phyloP scores from a whole-genome alignment of 2,888 invertebrate genomes.

The Sialis lutaria region DNA sequence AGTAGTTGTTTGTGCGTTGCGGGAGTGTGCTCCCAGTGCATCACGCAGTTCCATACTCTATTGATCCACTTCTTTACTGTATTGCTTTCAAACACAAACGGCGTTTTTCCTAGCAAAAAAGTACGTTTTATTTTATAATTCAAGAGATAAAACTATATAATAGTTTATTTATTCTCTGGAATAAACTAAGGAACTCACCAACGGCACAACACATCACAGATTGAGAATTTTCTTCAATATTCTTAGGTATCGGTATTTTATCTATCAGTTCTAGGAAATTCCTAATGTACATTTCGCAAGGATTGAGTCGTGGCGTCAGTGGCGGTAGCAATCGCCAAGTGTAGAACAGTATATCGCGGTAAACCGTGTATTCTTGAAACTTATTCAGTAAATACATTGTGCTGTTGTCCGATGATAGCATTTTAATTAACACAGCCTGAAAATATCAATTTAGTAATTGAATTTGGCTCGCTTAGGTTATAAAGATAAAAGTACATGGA shows the following conservation, averaged over 20 bases:
- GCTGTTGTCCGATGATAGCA: constrained; percentile 42
- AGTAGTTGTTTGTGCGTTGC: constrained; percentile 61
- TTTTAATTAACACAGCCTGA: constrained; percentile 40
- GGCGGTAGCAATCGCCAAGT: constrained; percentile 43
- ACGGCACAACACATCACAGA: constrained; percentile 24
- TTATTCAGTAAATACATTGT: constrained; percentile 42
- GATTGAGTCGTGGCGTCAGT: constrained; percentile 36
- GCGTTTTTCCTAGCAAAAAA: constrained; percentile 17
- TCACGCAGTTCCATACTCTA: constrained; percentile 59
- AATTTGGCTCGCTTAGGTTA: not conserved
- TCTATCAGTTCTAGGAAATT: constrained; percentile 47
- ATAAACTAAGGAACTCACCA: constrained; percentile 15
- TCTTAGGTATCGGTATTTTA: constrained; percentile 31
- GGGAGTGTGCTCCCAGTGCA: constrained; percentile 52
- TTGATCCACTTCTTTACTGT: constrained; percentile 39
- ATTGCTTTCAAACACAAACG: constrained; percentile 40
- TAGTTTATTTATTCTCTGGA: too few species aligned
- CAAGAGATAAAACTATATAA: constrained; percentile 1
- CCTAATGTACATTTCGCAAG: constrained; percentile 35
- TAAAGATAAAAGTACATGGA: not conserved
- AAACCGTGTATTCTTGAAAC: constrained; percentile 58
- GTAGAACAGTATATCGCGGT: constrained; percentile 58
- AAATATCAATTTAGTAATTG: not conserved
- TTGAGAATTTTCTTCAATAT: constrained; percentile 22
- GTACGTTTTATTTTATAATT: constrained; percentile 1